A percentile compares a stretch with the other conserved stretches of the same genome.
Conservation (phyloP, 1,140 invertebrate species). For the Orussus abietinus region DNA sequence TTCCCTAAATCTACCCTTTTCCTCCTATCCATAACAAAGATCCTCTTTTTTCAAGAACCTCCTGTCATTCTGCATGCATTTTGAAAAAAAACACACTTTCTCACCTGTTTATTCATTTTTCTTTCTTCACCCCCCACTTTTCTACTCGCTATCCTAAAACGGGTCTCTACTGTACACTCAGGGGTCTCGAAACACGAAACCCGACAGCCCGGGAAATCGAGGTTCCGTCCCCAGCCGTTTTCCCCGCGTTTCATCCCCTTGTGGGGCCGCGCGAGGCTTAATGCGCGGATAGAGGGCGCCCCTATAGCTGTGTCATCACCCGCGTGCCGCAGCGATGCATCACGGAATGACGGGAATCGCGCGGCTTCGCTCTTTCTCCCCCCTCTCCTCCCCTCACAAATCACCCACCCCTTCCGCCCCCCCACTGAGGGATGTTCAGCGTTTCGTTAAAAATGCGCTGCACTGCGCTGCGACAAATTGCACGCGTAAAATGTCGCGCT, state of each 20-base stretch:
- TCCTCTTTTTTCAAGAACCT: too few species aligned
- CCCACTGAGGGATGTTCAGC: background rate
- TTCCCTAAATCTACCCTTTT: too few species aligned
- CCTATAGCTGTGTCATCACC: constrained; percentile 35
- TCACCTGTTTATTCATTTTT: constrained; percentile 5
- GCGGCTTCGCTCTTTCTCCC: constrained; percentile 22
- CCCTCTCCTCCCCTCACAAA: constrained; percentile 35
- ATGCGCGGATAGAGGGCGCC: constrained; percentile 11
- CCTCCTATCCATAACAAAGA: too few species aligned
- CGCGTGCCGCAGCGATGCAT: constrained; percentile 43
- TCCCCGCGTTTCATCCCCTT: too few species aligned
- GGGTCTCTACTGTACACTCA: background rate
- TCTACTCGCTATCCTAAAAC: background rate
- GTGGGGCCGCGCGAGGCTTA: too few species aligned
- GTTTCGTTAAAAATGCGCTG: constrained; percentile 1
- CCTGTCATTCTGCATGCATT: too few species aligned
- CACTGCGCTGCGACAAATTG: too few species aligned
- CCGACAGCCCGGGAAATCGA: too few species aligned
- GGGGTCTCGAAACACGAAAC: too few species aligned
- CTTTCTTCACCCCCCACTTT: background rate
- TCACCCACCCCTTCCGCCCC: constrained; percentile 26
- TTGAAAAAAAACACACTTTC: too few species aligned
- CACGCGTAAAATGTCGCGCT: too few species aligned
- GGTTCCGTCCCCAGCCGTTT: too few species aligned
- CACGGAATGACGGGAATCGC: constrained; percentile 39